These are phyloP conservation scores for Cossypha polioptera DNA, from an alignment of 2,797 vertebrate species.

Conservation along the genomic window DNA sequence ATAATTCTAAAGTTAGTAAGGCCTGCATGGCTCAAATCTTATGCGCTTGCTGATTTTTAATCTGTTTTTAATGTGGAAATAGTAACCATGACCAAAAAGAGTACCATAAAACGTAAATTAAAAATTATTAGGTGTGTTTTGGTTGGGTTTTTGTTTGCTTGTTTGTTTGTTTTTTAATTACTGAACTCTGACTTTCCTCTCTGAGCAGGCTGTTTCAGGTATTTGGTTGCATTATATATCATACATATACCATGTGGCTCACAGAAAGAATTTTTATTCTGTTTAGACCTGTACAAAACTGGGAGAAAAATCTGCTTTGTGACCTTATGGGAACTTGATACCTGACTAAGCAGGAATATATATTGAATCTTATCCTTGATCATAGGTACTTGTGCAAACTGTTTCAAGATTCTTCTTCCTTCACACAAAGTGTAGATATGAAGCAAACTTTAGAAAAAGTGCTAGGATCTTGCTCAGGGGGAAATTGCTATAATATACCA, in stretches of 20 bases:
- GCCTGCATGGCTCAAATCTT: neutral
- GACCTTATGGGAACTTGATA: constrained; percentile 52
- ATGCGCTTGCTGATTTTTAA: neutral
- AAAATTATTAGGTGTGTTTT: neutral
- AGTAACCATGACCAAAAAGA: neutral
- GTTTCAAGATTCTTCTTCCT: constrained; percentile 5
- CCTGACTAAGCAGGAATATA: constrained; percentile 16
- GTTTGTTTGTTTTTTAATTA: neutral
- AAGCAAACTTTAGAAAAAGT: constrained; percentile 58
- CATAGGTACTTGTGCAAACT: constrained; percentile 15
- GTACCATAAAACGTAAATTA: neutral
- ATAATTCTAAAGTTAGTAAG: neutral
- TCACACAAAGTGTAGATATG: neutral
- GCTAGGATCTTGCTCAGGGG: constrained; percentile 13
- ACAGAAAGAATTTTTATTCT: constrained; percentile 5
- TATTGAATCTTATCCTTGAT: constrained; percentile 42
- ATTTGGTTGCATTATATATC: neutral
- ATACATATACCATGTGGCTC: neutral
- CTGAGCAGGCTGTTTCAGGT: neutral
- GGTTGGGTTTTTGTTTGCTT: neutral
- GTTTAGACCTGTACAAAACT: neutral
- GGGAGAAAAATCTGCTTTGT: constrained; percentile 37
- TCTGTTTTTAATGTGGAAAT: neutral
- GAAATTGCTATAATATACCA: constrained; percentile 42
- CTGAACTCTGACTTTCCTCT: neutral